phyloP scores from a whole-genome alignment of 2,797 vertebrate species.

The Enteromius thamalakanensis region DNA sequence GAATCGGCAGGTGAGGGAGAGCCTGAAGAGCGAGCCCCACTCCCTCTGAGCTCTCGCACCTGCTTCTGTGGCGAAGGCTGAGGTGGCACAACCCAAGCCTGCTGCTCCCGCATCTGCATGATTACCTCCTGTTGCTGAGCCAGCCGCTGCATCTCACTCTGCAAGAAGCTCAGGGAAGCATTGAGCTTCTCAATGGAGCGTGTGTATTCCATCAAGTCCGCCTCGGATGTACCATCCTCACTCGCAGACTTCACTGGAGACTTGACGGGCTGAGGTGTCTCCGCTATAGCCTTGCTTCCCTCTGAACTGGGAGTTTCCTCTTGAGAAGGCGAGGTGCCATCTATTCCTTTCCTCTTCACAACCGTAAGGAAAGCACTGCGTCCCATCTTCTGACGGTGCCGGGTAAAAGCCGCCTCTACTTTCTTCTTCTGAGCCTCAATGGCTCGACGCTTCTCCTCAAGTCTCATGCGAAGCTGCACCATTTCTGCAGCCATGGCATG shows the following conservation, averaged over 20 bases:
- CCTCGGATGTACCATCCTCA: slow-evolving; percentile 74
- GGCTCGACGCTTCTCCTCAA: slow-evolving; percentile 96
- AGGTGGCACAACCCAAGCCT: slow-evolving; percentile 89
- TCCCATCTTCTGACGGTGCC: slow-evolving; percentile 94
- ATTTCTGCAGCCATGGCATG: slow-evolving; percentile 96
- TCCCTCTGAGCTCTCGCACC: slow-evolving; percentile 72
- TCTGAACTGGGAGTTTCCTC: slow-evolving; percentile 82
- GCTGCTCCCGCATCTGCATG: slow-evolving; percentile 97
- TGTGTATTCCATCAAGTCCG: slow-evolving; percentile 91
- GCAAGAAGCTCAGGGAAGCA: slow-evolving; percentile 89
- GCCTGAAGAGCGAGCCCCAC: slow-evolving; percentile 81
- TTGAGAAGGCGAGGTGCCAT: slow-evolving; percentile 80
- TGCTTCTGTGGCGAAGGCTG: slow-evolving; percentile 89
- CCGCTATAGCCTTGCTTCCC: slow-evolving; percentile 73
- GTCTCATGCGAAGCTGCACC: slow-evolving; percentile 93
- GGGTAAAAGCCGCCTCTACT: slow-evolving; percentile 94
- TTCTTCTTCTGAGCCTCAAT: slow-evolving; percentile 99
- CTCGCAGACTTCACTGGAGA: slow-evolving; percentile 76
- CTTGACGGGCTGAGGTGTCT: slow-evolving; percentile 75
- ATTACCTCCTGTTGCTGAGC: slow-evolving; percentile 96
- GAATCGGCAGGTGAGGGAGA: slow-evolving; percentile 86
- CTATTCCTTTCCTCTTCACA: slow-evolving; percentile 89
- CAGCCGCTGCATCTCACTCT: slow-evolving; percentile 95
- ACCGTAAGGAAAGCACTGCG: slow-evolving; percentile 94
- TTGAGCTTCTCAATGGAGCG: slow-evolving; percentile 96